Conservation (phyloP, 2,888 invertebrate species). For the Eustalomyia histrio region DNA sequence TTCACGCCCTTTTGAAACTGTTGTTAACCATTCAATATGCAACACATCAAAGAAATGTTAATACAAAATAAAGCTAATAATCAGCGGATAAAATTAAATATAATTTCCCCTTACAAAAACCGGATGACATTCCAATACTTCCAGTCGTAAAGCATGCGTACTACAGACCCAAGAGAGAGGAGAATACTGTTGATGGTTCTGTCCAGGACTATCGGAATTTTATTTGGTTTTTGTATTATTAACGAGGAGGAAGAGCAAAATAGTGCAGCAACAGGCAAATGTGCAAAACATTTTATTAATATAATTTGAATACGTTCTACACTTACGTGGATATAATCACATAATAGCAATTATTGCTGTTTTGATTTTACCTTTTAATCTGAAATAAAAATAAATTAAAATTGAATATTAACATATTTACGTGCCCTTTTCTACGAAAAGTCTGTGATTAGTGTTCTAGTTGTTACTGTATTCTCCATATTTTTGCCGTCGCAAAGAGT, state of each 20-base stretch:
- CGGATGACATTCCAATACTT: slow-evolving; percentile 45
- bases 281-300: slow-evolving; percentile 51
- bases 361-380: no score
- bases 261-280: slow-evolving; percentile 60
- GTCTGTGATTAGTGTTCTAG: no score
- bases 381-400: no score
- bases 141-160: slow-evolving; percentile 52
- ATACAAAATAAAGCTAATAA: slow-evolving; percentile 55
- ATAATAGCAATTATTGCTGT: no score
- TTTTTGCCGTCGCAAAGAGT: no score
- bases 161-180: background rate
- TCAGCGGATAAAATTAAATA: slow-evolving; percentile 40
- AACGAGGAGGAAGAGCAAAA: slow-evolving; percentile 38
- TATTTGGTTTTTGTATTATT: slow-evolving; percentile 44
- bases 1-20: slow-evolving; percentile 48
- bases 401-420: no score
- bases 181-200: background rate
- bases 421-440: no score
- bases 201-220: slow-evolving; percentile 31
- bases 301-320: no score
- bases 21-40: slow-evolving; percentile 20
- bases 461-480: no score
- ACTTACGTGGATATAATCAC: no score
- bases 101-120: slow-evolving; percentile 33
- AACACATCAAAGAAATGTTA: slow-evolving; percentile 33